phyloP scores from a whole-genome alignment of 2,888 invertebrate species.

The Stomorhina lunata region DNA sequence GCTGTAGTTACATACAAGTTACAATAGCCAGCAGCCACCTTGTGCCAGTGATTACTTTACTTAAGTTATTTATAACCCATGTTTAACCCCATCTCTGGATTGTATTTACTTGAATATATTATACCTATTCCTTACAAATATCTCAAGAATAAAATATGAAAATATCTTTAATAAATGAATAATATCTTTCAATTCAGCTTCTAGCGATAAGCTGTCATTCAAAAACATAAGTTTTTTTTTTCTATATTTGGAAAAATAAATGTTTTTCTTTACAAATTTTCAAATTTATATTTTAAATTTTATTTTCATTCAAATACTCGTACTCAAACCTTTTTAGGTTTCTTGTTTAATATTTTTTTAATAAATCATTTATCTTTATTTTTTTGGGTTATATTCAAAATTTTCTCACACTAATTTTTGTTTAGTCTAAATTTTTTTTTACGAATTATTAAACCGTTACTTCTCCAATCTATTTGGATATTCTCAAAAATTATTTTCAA shows the following conservation, averaged over 20 bases:
- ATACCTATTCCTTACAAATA: too few relatives aligned
- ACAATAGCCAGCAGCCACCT: too few relatives aligned
- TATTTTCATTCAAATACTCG: not conserved
- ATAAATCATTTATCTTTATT: slow-evolving; percentile 42
- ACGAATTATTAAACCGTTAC: not conserved
- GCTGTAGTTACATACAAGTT: too few relatives aligned
- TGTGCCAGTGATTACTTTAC: too few relatives aligned
- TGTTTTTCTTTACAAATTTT: too few relatives aligned
- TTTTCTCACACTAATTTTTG: slow-evolving; percentile 19
- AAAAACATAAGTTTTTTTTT: slow-evolving; percentile 13
- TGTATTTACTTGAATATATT: too few relatives aligned
- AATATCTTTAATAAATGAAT: not conserved
- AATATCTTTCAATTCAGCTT: slow-evolving; percentile 44
- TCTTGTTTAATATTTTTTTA: too few relatives aligned
- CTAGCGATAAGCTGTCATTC: slow-evolving; percentile 60
- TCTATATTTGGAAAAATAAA: too few relatives aligned
- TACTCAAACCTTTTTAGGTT: slow-evolving; percentile 20
- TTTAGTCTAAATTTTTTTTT: not conserved
- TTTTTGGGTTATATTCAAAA: not conserved
- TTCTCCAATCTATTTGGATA: not conserved
- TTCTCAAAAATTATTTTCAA: not conserved
- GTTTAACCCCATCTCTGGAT: too few relatives aligned
- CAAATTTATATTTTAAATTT: not conserved
- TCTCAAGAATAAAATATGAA: not conserved
- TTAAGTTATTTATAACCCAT: too few relatives aligned